Evolutionary conservation across 2,888 invertebrate genomes (phyloP), one percentile per base, ranked within the genome.

Genomic region (Cheiracanthium punctorium): DNA sequence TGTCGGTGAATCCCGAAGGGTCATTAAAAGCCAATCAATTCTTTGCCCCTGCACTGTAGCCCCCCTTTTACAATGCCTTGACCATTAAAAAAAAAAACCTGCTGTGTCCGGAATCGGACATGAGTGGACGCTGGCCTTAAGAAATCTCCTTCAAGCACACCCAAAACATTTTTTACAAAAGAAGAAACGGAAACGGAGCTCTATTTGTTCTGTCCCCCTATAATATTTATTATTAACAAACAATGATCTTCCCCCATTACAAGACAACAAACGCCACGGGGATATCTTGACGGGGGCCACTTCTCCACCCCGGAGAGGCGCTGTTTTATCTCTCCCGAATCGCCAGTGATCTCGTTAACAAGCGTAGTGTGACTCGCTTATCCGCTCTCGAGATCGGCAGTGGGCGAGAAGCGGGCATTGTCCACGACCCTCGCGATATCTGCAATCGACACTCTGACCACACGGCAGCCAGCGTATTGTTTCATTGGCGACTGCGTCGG

Each of bases 351-450:
- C 82, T 82, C 76, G 37, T 82, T 82, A 71, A 64, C 43, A 76
- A 76, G 76, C 81, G 29, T 58, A 70, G 82, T 75, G 82, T 70
- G 81, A 82, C 76, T 64, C n/a, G n/a, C 20, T 70, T 80, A 64
- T 71, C 70, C 4, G 20, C 17, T 8, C 58, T 20, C 43, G 29
- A 65, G 69, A 76, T 82, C 71, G 52, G 52, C 41, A 69, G 71
- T 80, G 76, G 76, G 82, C 82, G 71, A 71, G 43, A 71, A n/a
- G n/a, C n/a, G n/a, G n/a, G 37, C 58, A 82, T 82, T 82, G 82
- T 82, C 71, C 71, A 10, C 41, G 41, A 37, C 71, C 71, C 0
- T 29, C 14, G 20, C 33, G n/a, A 10, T 5, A 69, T 32, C 32
- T 0, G n/a, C 33, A 69, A 69, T 69, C 33, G 20, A 33, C 69